A percentile compares a stretch with the other conserved stretches of the same genome.
Conservation (phyloP, 2,888 invertebrate species). For the Chironomus tentans region DNA sequence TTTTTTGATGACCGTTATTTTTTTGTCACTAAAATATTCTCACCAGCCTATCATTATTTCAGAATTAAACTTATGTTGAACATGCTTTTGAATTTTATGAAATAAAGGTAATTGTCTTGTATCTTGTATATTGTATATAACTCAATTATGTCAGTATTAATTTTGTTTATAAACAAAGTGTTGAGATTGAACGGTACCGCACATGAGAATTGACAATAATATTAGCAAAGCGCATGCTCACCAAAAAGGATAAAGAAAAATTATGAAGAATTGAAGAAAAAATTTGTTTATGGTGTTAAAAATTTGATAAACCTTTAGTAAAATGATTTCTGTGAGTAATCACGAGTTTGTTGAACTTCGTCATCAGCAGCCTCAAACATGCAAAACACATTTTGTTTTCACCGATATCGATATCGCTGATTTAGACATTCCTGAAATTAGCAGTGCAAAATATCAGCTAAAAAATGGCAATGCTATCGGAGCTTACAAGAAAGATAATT, state of each 20-base stretch:
- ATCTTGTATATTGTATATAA: too few relatives aligned
- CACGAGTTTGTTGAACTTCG: slow-evolving; percentile 42
- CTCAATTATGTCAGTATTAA: neutral
- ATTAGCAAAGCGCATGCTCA: slow-evolving; percentile 3
- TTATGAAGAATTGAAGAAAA: neutral
- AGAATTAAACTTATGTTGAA: too few relatives aligned
- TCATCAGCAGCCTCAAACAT: slow-evolving; percentile 36
- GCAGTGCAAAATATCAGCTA: slow-evolving; percentile 36
- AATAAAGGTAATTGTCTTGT: too few relatives aligned
- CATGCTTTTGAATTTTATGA: too few relatives aligned
- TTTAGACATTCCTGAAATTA: slow-evolving; percentile 41
- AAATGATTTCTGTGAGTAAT: slow-evolving; percentile 41
- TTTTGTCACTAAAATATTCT: too few relatives aligned
- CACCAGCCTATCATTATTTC: too few relatives aligned
- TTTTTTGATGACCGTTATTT: too few relatives aligned
- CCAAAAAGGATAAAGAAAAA: neutral
- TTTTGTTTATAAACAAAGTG: neutral
- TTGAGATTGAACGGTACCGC: neutral
- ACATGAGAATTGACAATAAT: too few relatives aligned
- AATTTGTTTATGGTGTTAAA: neutral
- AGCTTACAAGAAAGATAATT: slow-evolving; percentile 37
- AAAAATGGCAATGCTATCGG: slow-evolving; percentile 38
- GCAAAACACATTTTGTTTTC: slow-evolving; percentile 41
- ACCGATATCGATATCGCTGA: slow-evolving; percentile 43
- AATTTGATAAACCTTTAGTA: neutral